Conservation (phyloP, 1,140 invertebrate species). For the Neoseiulus cucumeris region DNA sequence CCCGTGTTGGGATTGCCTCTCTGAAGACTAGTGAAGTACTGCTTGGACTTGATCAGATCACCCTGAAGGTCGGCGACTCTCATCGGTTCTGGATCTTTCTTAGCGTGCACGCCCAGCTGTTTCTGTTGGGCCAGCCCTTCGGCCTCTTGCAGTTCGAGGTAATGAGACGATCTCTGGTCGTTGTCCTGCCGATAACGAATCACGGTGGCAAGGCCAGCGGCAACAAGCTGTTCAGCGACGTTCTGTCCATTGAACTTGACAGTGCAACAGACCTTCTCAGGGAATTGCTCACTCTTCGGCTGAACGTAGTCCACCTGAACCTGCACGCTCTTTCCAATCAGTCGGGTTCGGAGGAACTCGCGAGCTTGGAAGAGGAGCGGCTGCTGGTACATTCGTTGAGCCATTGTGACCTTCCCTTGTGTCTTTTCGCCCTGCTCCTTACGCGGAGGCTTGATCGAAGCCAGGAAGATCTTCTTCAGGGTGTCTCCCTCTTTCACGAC, state of each 20-base stretch:
- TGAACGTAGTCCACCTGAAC: constrained; percentile 90
- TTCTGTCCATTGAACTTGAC: constrained; percentile 65
- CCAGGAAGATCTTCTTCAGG: constrained; percentile 80
- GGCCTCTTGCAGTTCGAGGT: constrained; percentile 78
- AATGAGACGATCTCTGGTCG: constrained; percentile 79
- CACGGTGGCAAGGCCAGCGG: constrained; percentile 75
- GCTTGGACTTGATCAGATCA: constrained; percentile 65
- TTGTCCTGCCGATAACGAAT: constrained; percentile 83
- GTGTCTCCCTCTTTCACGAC: constrained; percentile 40
- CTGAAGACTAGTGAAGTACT: constrained; percentile 75
- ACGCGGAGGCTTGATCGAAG: constrained; percentile 79
- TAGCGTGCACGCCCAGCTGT: constrained; percentile 55
- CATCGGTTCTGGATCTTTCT: constrained; percentile 40
- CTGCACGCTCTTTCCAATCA: constrained; percentile 81
- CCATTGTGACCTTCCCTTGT: neutral
- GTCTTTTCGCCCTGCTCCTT: constrained; percentile 25
- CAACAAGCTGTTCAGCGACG: constrained; percentile 77
- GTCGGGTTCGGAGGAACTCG: constrained; percentile 84
- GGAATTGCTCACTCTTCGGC: constrained; percentile 70
- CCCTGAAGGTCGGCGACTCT: constrained; percentile 27
- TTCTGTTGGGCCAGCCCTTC: constrained; percentile 78
- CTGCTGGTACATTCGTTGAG: constrained; percentile 10
- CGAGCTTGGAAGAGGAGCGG: constrained; percentile 43
- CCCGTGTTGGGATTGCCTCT: constrained; percentile 53
- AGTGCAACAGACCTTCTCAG: constrained; percentile 87